Evolutionary conservation across 2,797 vertebrate genomes (phyloP), one percentile per base, ranked within the genome.

Genomic region (Enoplosus armatus): DNA sequence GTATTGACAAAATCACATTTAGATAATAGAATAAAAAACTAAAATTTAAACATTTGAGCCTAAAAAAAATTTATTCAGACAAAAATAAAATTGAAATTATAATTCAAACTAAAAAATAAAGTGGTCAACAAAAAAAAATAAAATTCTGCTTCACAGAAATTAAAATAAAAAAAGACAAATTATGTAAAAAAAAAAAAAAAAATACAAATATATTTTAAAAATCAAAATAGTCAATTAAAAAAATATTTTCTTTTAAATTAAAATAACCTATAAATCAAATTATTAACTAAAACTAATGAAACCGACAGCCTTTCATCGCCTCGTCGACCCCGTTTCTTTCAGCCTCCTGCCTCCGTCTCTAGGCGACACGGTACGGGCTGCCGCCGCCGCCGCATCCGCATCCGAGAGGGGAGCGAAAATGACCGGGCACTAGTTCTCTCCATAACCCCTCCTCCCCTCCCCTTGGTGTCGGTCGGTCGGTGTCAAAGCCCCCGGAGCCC

Each of bases 321-420:
- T 56, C 61, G 33, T 62, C 83, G 83, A 84, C 87, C 80, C 82
- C 75, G 73, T 33, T 60, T 54, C 62, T 10, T 43, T 31, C 83
- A 39, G 75, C 84, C 85, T 75, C 59, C 53, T 31, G 75, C 53
- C 80, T 75, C 89, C 58, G 86, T 86, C 87, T 89, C 90, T 39
- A 87, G 79, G 87, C 85, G 90, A 91, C 90, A 79, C 84, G n/a
- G 65, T 4, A 6, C 85, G 41, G 69, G 56, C 60, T 69, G 39
- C 79, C n/a, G 35, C 72, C 24, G 37, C 83, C 43, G 55, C 74
- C 55, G 41, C 62, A 65, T 50, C 56, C 75, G 75, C 85, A 82
- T 88, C 79, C 89, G 62, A 37, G 48, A 15, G 72, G 43, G 55
- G 61, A 55, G 56, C 47, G 47, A 63, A 3, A 20, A 56, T 27